phyloP scores from a whole-genome alignment of 2,888 invertebrate genomes.

The Temnothorax rugatulus region DNA sequence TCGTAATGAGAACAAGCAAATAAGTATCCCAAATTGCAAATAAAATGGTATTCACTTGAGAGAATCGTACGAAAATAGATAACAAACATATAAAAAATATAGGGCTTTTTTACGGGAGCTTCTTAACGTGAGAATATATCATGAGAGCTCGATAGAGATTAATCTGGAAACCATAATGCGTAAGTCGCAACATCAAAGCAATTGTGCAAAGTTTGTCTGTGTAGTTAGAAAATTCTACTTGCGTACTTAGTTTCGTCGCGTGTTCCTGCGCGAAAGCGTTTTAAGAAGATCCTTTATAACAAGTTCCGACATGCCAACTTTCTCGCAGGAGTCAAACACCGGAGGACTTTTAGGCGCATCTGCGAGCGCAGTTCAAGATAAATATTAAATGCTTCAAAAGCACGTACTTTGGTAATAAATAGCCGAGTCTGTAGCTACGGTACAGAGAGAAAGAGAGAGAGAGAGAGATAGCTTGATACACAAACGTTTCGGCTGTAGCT shows the following conservation, averaged over 20 bases:
- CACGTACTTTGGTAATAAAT: slow-evolving; percentile 41
- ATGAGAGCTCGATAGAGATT: slow-evolving; percentile 19
- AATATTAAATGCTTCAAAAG: slow-evolving; percentile 48
- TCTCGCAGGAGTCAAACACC: slow-evolving; percentile 33
- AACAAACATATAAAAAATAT: background rate
- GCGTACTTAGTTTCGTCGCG: slow-evolving; percentile 37
- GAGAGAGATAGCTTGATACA: background rate
- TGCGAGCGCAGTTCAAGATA: slow-evolving; percentile 30
- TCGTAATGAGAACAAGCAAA: background rate
- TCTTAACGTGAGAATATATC: background rate
- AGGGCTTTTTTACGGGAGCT: background rate
- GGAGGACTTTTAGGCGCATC: slow-evolving; percentile 45
- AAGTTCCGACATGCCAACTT: slow-evolving; percentile 45
- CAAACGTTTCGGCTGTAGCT: slow-evolving; percentile 3
- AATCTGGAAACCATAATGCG: slow-evolving; percentile 25
- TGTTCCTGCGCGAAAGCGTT: slow-evolving; percentile 32
- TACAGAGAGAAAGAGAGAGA: background rate
- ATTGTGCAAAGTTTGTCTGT: slow-evolving; percentile 30
- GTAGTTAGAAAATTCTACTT: slow-evolving; percentile 43
- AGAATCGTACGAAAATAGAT: background rate
- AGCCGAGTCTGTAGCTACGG: slow-evolving; percentile 19
- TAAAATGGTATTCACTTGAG: background rate
- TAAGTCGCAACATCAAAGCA: slow-evolving; percentile 44
- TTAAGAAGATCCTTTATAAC: slow-evolving; percentile 48
- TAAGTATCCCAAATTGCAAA: background rate